Evolutionary conservation across 2,888 invertebrate genomes (phyloP).

Genomic region (Iselma pallidipennis): DNA sequence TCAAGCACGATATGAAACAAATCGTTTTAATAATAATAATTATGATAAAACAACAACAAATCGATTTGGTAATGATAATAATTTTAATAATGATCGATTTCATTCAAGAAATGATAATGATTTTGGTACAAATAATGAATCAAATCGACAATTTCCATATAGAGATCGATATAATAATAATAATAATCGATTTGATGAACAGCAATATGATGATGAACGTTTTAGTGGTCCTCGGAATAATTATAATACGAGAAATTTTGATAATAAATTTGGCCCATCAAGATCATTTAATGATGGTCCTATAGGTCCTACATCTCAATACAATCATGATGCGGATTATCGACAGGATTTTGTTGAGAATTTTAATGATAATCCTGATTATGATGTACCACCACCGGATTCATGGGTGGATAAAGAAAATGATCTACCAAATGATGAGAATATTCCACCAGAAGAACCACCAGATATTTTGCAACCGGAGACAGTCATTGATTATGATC

Average conservation of each 20-base stretch:
- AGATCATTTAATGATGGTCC: background rate
- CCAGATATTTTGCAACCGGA: slow-evolving; percentile 61
- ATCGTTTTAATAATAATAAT: background rate
- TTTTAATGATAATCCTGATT: slow-evolving; percentile 11
- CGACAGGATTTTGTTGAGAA: slow-evolving; percentile 1
- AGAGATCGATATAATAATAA: background rate
- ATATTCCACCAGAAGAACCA: slow-evolving; percentile 41
- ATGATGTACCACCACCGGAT: slow-evolving; percentile 7
- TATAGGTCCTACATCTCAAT: background rate
- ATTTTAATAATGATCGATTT: slow-evolving; percentile 11
- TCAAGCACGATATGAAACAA: slow-evolving; percentile 3
- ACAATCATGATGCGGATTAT: background rate
- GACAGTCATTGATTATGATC: slow-evolving; percentile 72
- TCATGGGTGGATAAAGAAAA: slow-evolving; percentile 4
- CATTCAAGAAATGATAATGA: background rate
- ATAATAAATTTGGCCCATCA: background rate
- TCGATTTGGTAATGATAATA: slow-evolving; percentile 16
- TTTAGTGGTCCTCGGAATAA: background rate
- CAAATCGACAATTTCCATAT: background rate
- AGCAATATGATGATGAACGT: background rate
- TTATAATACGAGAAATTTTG: background rate
- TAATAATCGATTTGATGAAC: background rate
- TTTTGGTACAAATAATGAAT: background rate
- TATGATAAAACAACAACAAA: background rate
- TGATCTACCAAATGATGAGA: slow-evolving; percentile 2